Evolutionary conservation across 2,113 vertebrate species (phyloP).

Genomic region (Chamaea fasciata): DNA sequence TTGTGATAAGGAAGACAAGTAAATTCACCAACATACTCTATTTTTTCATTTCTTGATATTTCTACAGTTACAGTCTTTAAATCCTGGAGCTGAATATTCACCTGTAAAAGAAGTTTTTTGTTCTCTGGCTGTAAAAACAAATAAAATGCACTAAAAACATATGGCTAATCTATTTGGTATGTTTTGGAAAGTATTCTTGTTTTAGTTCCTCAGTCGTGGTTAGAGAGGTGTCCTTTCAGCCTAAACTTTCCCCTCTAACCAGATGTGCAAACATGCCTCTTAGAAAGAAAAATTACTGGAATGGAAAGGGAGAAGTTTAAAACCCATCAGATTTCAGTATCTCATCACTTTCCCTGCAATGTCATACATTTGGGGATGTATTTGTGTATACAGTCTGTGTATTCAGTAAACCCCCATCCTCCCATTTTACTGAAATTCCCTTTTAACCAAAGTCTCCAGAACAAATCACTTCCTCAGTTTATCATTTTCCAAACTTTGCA

Average conservation of each 20-base stretch:
- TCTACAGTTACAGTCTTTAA: conserved; percentile 17
- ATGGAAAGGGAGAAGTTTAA: background rate
- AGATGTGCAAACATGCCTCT: conserved; percentile 60
- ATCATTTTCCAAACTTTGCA: background rate
- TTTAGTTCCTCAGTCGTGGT: conserved; percentile 33
- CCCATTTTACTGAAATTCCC: background rate
- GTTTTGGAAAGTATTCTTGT: conserved; percentile 34
- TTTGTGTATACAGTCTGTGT: background rate
- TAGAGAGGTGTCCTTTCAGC: conserved; percentile 52
- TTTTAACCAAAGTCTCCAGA: background rate
- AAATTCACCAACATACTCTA: background rate
- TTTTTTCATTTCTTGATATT: conserved; percentile 5
- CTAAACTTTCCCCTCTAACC: conserved; percentile 47
- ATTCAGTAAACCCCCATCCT: background rate
- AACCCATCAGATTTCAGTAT: background rate
- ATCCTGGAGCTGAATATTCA: background rate
- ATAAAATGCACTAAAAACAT: conserved; percentile 21
- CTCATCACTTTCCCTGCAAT: background rate
- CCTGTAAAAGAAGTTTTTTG: conserved; percentile 34
- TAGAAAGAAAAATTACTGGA: conserved; percentile 17
- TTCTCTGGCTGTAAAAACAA: conserved; percentile 21
- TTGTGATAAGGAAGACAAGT: background rate
- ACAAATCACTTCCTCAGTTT: background rate
- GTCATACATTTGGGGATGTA: background rate
- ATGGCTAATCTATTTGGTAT: conserved; percentile 41